Evolutionary conservation across 2,888 invertebrate genomes (phyloP), one percentile per base, ranked within the genome.

Genomic region (Charanyca ferruginea): DNA sequence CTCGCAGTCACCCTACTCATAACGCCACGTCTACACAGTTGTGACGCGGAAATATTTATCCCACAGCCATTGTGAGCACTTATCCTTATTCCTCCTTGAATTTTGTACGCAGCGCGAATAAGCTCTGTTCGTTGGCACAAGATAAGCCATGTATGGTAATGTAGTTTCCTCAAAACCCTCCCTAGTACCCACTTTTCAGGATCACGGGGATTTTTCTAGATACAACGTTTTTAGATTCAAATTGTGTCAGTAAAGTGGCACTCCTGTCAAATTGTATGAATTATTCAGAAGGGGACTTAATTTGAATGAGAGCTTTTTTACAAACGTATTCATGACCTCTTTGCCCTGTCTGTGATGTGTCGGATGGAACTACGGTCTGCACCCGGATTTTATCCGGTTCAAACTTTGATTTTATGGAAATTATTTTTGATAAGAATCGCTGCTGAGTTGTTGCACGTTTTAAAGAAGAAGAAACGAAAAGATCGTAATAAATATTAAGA

Each of bases 301-400:
- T 83, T 81, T 83, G 83, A 78, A 78, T 78, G 83, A 81, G 83
- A 70, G 83, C 42, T 78, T 81, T 80, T 77, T 81, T 80, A 77
- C 74, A 77, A 73, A 74, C 52, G 80, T 77, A 83, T 83, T 77
- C 80, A 77, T 66, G 74, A 70, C 67, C 77, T 79, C 49, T 60
- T 81, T 72, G 42, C 49, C 52, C 52, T 66, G 57, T 67, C 58
- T 62, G 61, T 65, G 64, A 61, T 42, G 52, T 60, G 63, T 48
- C 23, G 48, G 18, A 47, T 22, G 45, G 51, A 47, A 66, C 55
- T 62, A 53, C 28, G 48, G 6, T 6, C 20, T 16, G 25, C 8
- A 42, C 11, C 28, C 32, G 32, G 47, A 38, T 58, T 60, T 49
- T 45, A 42, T 49, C 42, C 35, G 48, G 16, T 58, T 49, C 3